Evolutionary conservation across 2,888 invertebrate species (phyloP).

Genomic region (Aphodius sticticus): DNA sequence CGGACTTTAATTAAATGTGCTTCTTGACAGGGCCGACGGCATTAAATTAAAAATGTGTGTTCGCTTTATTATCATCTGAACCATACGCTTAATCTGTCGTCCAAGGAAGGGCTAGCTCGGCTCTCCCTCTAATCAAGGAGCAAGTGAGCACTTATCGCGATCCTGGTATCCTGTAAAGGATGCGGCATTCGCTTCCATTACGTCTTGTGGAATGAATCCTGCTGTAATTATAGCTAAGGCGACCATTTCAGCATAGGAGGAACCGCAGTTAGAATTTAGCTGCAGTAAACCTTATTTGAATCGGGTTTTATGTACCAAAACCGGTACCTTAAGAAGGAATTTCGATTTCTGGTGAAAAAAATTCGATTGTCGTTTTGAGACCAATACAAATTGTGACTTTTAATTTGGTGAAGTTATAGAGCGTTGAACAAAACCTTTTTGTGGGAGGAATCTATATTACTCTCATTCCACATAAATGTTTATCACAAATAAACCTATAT

Average conservation of each 20-base stretch:
- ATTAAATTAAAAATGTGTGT: background rate
- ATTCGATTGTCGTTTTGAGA: too few species aligned
- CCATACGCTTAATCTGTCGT: slow-evolving; percentile 4
- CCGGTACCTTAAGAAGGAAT: too few species aligned
- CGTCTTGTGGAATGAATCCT: background rate
- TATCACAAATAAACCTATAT: too few species aligned
- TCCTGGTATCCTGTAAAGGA: background rate
- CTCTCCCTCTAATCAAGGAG: background rate
- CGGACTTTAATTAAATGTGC: background rate
- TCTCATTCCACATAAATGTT: too few species aligned
- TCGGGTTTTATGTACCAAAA: too few species aligned
- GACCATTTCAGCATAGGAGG: background rate
- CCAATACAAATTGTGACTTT: too few species aligned
- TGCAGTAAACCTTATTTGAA: too few species aligned
- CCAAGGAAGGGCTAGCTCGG: background rate
- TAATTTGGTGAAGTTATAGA: too few species aligned
- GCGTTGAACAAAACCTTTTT: too few species aligned
- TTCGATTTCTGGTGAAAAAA: too few species aligned
- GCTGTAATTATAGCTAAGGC: background rate
- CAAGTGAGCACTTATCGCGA: background rate
- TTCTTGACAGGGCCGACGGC: background rate
- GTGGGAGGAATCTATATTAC: too few species aligned
- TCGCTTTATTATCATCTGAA: background rate
- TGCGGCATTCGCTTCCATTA: background rate
- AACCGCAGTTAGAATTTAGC: too few species aligned